Percentiles rank a stretch among this genome's conserved stretches.
phyloP scores from a whole-genome alignment of 2,888 invertebrate species.

The Osmoderma eremita region DNA sequence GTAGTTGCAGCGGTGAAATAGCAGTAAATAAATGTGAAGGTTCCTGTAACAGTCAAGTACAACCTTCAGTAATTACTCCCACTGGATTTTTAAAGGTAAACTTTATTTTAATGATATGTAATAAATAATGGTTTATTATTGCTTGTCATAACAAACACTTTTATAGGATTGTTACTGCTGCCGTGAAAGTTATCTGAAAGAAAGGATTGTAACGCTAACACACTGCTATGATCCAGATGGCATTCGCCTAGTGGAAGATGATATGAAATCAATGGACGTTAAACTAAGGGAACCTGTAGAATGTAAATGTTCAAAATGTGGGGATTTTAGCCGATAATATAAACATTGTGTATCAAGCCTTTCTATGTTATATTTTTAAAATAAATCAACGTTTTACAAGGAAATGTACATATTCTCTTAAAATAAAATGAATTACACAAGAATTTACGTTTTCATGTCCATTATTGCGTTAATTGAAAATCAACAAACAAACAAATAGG shows the following conservation, averaged over 20 bases:
- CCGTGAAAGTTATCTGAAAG: slow-evolving; percentile 85
- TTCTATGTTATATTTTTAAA: slow-evolving; percentile 16
- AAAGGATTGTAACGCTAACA: slow-evolving; percentile 79
- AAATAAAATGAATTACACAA: no score
- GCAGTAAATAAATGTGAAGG: slow-evolving; percentile 95
- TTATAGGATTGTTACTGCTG: slow-evolving; percentile 91
- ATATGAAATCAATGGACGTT: slow-evolving; percentile 80
- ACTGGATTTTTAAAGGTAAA: slow-evolving; percentile 88
- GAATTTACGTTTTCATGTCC: no score
- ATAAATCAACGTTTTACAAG: neutral
- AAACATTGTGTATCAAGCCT: neutral
- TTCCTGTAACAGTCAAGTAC: slow-evolving; percentile 89
- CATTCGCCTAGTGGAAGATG: slow-evolving; percentile 75
- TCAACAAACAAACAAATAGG: no score
- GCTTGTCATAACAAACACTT: neutral
- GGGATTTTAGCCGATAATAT: slow-evolving; percentile 79
- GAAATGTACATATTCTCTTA: no score
- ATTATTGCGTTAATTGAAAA: no score
- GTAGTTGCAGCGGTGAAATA: slow-evolving; percentile 91
- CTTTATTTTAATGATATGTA: no score
- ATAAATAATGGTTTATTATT: neutral
- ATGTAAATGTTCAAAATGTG: slow-evolving; percentile 91
- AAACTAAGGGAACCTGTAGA: slow-evolving; percentile 87
- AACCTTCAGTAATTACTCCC: slow-evolving; percentile 87
- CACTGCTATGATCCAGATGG: slow-evolving; percentile 93